Evolutionary conservation across 2,113 vertebrate species (phyloP).

Genomic region (Dolichotis patagonum): DNA sequence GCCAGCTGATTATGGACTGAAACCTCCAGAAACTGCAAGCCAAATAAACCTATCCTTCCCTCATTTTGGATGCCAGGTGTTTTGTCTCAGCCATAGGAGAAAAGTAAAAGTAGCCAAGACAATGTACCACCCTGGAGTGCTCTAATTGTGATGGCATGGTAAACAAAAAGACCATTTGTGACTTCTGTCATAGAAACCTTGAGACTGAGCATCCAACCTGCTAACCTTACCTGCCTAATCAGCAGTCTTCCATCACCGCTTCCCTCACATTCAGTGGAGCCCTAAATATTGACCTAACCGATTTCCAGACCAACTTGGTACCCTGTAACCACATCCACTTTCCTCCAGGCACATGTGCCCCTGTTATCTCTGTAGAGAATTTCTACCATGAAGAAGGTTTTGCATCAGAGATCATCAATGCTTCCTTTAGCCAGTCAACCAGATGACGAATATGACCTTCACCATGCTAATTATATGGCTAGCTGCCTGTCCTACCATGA

Average conservation of each 20-base stretch:
- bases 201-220: constrained; percentile 62
- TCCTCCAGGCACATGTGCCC: constrained; percentile 80
- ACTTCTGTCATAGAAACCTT: constrained; percentile 65
- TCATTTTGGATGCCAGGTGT: no score
- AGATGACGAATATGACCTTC: neutral
- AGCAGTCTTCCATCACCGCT: constrained; percentile 83
- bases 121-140: constrained; percentile 62
- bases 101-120: no score
- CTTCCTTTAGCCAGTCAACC: neutral
- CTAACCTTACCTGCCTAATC: neutral
- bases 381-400: constrained; percentile 87
- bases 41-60: no score
- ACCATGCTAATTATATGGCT: constrained; percentile 81
- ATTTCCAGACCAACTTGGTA: constrained; percentile 90
- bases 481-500: constrained; percentile 85
- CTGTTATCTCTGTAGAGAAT: constrained; percentile 90
- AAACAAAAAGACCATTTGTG: neutral
- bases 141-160: neutral
- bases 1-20: no score
- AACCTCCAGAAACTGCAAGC: no score
- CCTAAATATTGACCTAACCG: constrained; percentile 87
- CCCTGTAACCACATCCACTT: constrained; percentile 89
- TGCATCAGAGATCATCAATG: constrained; percentile 1
- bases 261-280: constrained; percentile 87
- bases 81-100: no score